phyloP scores from a whole-genome alignment of 2,797 vertebrate genomes.

The Argentina silus region DNA sequence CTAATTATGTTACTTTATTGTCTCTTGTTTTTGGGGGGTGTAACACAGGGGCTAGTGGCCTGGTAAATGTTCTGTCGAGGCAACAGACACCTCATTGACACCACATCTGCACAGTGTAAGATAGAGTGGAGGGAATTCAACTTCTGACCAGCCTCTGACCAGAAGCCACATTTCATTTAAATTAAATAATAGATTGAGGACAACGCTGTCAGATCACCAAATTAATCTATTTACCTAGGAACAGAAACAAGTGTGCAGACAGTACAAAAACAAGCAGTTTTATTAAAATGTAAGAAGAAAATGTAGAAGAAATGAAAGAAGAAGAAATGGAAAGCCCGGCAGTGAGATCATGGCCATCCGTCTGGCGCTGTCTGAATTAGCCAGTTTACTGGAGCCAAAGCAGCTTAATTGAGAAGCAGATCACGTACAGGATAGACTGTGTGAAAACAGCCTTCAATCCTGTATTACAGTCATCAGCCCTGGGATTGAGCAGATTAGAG shows the following conservation, averaged over 20 bases:
- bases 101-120: too few relatives aligned
- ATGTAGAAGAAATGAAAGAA: not conserved
- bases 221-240: too few relatives aligned
- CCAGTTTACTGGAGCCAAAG: not conserved
- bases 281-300: not conserved
- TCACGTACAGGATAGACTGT: not conserved
- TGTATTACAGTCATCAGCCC: conserved; percentile 25
- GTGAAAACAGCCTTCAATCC: conserved; percentile 26
- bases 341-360: not conserved
- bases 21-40: too few relatives aligned
- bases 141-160: not conserved
- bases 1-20: too few relatives aligned
- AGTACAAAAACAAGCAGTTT: not conserved
- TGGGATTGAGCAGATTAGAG: conserved; percentile 22
- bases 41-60: too few relatives aligned
- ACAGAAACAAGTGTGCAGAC: not conserved
- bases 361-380: conserved; percentile 9
- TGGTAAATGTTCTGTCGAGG: too few relatives aligned
- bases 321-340: not conserved
- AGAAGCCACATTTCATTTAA: not conserved
- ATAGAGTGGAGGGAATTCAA: not conserved
- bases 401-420: conserved; percentile 7
- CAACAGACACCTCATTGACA: not conserved
- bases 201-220: not conserved
- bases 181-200: not conserved